Evolutionary conservation across 2,797 vertebrate genomes (phyloP), one percentile per base, ranked within the genome.

Genomic region (Hoplostethus mediterraneus): DNA sequence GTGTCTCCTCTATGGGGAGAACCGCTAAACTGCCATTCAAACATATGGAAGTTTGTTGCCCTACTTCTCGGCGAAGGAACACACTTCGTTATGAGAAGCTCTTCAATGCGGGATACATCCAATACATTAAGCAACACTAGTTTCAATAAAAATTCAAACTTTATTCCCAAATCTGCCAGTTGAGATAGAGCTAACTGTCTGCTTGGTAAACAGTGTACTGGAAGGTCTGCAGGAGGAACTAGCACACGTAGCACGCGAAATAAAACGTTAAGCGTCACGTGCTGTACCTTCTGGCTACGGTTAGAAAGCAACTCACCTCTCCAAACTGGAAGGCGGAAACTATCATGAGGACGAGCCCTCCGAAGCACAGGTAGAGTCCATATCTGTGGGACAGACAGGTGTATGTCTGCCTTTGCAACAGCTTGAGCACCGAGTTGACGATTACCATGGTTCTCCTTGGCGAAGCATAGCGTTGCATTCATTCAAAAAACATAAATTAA

Each of bases 301-400:
- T 8, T 9, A 4, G n/a, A 49, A 45, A 28, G 40, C 44, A 4
- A 82, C 94, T 94, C 81, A 99, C 98, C 97, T 99, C 97, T 90
- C 98, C 98, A 55, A 99, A 99, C 92, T 99, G 97, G 86, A 99
- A 96, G 63, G 97, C 98, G 49, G 97, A 99, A 81, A 99, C 96
- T 73, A 99, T 96, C 95, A 96, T 96, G 89, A 99, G 96, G 48
- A 99, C 97, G 67, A 99, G 89, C 68, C 97, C 97, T 38, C 96
- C 97, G 70, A 99, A 98, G 91, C 98, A 98, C 54, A 98, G 94
- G 92, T 98, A 99, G 45, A 98, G 96, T 69, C 97, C 98, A 81
- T 98, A 98, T 44, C 97, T 90, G 89, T 99, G 97, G 63, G 98
- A 99, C 94, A 99, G 96, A 89, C 97, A 99, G 87, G 97, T 98